phyloP scores from a whole-genome alignment of 2,113 vertebrate species.

The Gnathonemus echidnorhynchus region DNA sequence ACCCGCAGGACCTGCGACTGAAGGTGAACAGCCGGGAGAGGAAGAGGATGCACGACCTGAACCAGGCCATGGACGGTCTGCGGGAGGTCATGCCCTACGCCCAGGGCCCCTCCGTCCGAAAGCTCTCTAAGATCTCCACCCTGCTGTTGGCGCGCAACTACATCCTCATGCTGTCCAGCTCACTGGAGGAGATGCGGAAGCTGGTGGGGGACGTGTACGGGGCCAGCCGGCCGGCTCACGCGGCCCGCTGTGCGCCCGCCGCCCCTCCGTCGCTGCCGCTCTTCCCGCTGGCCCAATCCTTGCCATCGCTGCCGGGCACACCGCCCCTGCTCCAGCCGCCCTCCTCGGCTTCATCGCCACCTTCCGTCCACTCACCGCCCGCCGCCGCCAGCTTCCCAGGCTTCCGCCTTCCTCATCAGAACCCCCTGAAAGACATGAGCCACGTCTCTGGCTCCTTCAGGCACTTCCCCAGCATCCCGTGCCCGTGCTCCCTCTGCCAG shows the following conservation, averaged over 20 bases:
- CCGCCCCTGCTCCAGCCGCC: constrained; percentile 42
- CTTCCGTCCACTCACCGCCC: constrained; percentile 49
- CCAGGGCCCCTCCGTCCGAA: constrained; percentile 70
- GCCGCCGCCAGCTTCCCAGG: constrained; percentile 52
- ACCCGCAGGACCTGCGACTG: constrained; percentile 64
- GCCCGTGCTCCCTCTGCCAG: constrained; percentile 65
- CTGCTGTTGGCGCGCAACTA: constrained; percentile 71
- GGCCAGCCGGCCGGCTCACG: constrained; percentile 35
- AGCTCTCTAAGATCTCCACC: constrained; percentile 74
- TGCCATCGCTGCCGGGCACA: constrained; percentile 55
- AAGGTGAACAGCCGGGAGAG: constrained; percentile 74
- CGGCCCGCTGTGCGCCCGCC: constrained; percentile 43
- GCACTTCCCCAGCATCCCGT: constrained; percentile 66
- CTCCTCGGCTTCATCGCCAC: constrained; percentile 21
- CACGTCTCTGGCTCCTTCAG: constrained; percentile 57
- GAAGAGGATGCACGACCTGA: constrained; percentile 74
- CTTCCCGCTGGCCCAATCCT: constrained; percentile 58
- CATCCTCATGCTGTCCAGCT: constrained; percentile 72
- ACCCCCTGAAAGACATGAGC: constrained; percentile 59
- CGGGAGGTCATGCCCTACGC: constrained; percentile 74
- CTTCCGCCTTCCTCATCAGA: constrained; percentile 51
- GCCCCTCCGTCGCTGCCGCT: constrained; percentile 46
- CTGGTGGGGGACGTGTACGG: constrained; percentile 67
- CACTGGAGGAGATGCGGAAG: constrained; percentile 74
- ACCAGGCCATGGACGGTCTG: constrained; percentile 74